These are phyloP conservation scores for Alosa sapidissima DNA, from an alignment of 2,797 vertebrate species.

Conservation along the genomic window DNA sequence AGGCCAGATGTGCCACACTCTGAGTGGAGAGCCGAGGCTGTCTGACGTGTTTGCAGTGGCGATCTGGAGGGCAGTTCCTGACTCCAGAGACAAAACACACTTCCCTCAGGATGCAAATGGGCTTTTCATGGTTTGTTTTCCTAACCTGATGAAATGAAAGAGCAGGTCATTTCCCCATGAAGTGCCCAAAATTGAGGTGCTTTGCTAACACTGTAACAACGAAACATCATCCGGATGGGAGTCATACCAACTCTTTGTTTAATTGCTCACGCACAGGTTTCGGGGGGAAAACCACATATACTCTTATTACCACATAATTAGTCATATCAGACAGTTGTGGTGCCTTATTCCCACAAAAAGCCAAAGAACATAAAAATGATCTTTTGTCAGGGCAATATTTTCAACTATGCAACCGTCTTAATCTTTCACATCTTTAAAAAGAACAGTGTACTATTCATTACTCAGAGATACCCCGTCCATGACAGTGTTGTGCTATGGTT, in stretches of 20 bases:
- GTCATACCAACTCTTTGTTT: constrained; percentile 18
- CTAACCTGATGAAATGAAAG: constrained; percentile 41
- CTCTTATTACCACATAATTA: constrained; percentile 38
- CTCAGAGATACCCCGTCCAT: constrained; percentile 39
- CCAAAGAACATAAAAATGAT: constrained; percentile 29
- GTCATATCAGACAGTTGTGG: constrained; percentile 29
- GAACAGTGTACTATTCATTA: constrained; percentile 28
- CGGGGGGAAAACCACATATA: constrained; percentile 23
- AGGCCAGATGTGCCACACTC: constrained; percentile 19
- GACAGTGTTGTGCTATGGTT: constrained; percentile 31
- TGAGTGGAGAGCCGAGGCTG: background rate
- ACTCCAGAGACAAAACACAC: constrained; percentile 15
- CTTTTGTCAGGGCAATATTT: constrained; percentile 24
- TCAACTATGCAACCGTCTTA: constrained; percentile 24
- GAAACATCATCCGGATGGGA: constrained; percentile 19
- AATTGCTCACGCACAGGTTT: constrained; percentile 17
- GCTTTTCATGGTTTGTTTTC: constrained; percentile 50
- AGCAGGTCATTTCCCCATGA: constrained; percentile 36
- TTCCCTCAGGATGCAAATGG: constrained; percentile 42
- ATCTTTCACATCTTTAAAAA: constrained; percentile 40
- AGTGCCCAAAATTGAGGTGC: background rate
- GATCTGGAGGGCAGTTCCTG: background rate
- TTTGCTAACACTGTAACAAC: constrained; percentile 2
- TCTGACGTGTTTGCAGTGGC: constrained; percentile 4
- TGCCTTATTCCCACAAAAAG: constrained; percentile 29